phyloP scores from a whole-genome alignment of 1,140 invertebrate genomes.

The Himalopsyche phryganea region DNA sequence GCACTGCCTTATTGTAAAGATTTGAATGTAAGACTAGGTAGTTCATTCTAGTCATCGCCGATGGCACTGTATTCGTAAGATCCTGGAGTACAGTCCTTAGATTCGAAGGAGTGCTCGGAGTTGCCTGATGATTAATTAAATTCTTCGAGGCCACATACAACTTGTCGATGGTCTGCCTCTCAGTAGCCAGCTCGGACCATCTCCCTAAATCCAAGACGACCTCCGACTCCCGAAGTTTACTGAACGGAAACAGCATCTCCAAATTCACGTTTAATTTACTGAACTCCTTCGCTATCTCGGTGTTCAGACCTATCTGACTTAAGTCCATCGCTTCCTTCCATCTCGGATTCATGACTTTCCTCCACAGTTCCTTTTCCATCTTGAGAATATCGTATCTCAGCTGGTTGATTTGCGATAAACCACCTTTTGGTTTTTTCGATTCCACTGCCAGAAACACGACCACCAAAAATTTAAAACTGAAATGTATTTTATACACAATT shows the following conservation, averaged over 20 bases:
- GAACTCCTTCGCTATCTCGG: conserved; percentile 56
- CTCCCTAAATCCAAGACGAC: conserved; percentile 52
- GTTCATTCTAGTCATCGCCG: conserved; percentile 50
- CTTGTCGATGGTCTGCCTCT: conserved; percentile 53
- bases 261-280: conserved; percentile 52
- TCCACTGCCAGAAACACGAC: background rate
- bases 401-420: conserved; percentile 46
- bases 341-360: conserved; percentile 43
- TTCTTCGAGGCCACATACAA: conserved; percentile 59
- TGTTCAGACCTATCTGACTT: conserved; percentile 41
- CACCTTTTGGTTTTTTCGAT: background rate
- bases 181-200: conserved; percentile 53
- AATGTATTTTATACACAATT: too few species aligned
- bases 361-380: conserved; percentile 51
- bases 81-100: conserved; percentile 58
- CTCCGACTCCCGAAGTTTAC: conserved; percentile 42
- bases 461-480: background rate
- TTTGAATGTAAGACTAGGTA: conserved; percentile 56
- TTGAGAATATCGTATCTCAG: conserved; percentile 54
- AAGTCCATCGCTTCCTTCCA: conserved; percentile 43
- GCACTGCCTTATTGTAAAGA: conserved; percentile 58
- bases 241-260: conserved; percentile 38
- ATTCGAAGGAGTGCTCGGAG: conserved; percentile 46
- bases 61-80: conserved; percentile 50
- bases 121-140: conserved; percentile 52